Conservation (phyloP, 2,113 vertebrate genomes). For the Oceanites oceanicus region DNA sequence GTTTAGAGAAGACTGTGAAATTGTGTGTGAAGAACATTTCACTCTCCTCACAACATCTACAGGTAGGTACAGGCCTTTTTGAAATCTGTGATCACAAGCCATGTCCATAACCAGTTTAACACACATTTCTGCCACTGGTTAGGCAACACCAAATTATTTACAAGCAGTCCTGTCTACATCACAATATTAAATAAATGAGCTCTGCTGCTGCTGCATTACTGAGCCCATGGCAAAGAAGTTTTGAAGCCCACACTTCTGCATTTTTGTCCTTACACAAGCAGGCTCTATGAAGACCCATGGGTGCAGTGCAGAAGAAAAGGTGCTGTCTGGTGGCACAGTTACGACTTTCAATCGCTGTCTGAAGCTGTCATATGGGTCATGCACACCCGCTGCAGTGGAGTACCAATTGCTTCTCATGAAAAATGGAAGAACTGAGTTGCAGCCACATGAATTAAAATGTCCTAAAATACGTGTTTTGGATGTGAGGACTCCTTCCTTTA, state of each 20-base stretch:
- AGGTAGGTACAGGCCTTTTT: conserved; percentile 73
- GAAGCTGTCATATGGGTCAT: not conserved
- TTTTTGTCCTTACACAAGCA: not conserved
- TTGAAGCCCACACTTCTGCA: not conserved
- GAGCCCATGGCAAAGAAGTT: not conserved
- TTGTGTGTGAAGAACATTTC: conserved; percentile 85
- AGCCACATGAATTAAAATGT: not conserved
- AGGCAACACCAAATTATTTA: not conserved
- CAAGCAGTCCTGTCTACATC: not conserved
- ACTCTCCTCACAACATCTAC: conserved; percentile 78
- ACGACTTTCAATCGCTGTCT: not conserved
- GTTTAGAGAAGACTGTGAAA: conserved; percentile 90
- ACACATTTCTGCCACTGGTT: not conserved
- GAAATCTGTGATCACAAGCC: not conserved
- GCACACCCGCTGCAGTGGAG: not conserved
- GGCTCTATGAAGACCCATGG: not conserved
- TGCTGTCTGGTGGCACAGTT: not conserved
- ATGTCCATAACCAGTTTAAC: not conserved
- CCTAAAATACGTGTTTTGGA: not conserved
- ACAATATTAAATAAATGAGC: not conserved
- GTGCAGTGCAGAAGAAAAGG: not conserved
- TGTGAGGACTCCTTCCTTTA: not conserved
- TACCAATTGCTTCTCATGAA: not conserved
- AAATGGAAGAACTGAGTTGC: not conserved
- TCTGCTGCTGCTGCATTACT: not conserved